Conservation (phyloP, 2,113 vertebrate genomes). For the Halcyon malimbica region DNA sequence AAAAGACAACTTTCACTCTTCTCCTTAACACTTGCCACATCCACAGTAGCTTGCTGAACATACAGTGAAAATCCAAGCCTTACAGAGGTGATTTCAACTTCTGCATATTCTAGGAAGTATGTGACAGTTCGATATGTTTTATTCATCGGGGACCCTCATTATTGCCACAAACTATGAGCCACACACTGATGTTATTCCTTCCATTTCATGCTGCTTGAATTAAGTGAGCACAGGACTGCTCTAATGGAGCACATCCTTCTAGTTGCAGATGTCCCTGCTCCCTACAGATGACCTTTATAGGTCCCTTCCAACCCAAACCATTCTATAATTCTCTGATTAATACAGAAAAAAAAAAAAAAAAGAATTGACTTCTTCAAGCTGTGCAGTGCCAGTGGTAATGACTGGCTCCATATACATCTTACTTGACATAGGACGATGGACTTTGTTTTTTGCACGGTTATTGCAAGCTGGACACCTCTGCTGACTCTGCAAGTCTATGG, state of each 20-base stretch:
- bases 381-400: not conserved
- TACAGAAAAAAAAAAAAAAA: not conserved
- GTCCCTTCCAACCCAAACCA: not conserved
- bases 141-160: not conserved
- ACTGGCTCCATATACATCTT: not conserved
- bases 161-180: not conserved
- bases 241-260: not conserved
- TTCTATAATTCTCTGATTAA: not conserved
- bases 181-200: not conserved
- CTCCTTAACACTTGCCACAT: not conserved
- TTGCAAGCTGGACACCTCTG: not conserved
- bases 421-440: not conserved
- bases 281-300: not conserved
- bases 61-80: not conserved
- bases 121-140: not conserved
- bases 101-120: too few relatives aligned
- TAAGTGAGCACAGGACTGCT: not conserved
- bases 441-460: not conserved
- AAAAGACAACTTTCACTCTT: not conserved
- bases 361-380: not conserved
- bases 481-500: not conserved
- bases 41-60: not conserved
- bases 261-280: not conserved
- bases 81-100: not conserved
- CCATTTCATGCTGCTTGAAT: not conserved